Base-by-base conservation (phyloP, 2,888 invertebrate species). In the Lordiphosa andalusiaca region DNA sequence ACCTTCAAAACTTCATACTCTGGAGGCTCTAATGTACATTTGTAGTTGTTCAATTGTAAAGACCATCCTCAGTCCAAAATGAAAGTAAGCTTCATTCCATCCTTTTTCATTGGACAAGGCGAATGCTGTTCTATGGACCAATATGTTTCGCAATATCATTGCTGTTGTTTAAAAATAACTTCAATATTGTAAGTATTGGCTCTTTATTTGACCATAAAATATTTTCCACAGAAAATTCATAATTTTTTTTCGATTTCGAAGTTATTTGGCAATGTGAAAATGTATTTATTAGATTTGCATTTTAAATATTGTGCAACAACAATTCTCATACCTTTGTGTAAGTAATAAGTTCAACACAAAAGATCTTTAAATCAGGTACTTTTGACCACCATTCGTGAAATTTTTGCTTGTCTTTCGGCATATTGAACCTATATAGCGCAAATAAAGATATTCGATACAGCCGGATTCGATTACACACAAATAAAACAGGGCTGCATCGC, bases 161-260 rank as follows among this genome's bases (percentile, higher is more conserved):
- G 16, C 16, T 16, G 16, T 16, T 16, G 16, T 16, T 16, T 16
- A 2, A 16, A 19, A 19, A 19, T 19, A 25, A 30, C 13, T 44
- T 13, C 30, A 44, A 44, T 13, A 30, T 44, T 13, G 21, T 4
- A 30, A 44, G 23, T 12, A 30, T 44, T 30, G 44, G 16, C n/a
- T 30, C 44, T 33, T 44, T 30, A 30, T 30, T 44, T 9, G 30
- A 9, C 7, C 44, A 16, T 12, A 13, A 44, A 25, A 44, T 33
- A 44, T 44, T 44, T 44, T 44, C 23, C 12, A 25, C 42, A 42
- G 25, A 25, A 42, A 42, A 40, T 40, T 21, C 4, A 7, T 42
- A 21, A 4, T 16, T 25, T 23, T 42, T 25, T 23, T 41, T 25
- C 25, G 25, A 41, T 41, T 41, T 41, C 23, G 12, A 41, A 41